Evolutionary conservation across 2,113 vertebrate genomes (phyloP).

Genomic region (Harpagus bidentatus): DNA sequence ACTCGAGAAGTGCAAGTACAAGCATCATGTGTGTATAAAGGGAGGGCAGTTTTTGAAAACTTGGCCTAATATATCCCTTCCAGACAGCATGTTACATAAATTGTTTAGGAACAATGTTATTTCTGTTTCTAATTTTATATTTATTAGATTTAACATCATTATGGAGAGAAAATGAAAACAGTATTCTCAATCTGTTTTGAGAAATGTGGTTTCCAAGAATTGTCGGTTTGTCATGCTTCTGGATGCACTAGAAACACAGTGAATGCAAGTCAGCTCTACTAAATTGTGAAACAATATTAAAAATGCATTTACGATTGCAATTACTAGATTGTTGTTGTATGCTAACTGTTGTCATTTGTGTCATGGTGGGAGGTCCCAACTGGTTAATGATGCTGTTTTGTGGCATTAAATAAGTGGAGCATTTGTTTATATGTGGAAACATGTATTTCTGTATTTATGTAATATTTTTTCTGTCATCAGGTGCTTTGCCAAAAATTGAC

Average conservation of each 20-base stretch:
- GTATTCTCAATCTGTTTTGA: slow-evolving; percentile 27
- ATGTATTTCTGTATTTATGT: slow-evolving; percentile 10
- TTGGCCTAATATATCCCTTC: slow-evolving; percentile 15
- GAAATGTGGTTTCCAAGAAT: slow-evolving; percentile 60
- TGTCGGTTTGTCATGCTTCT: slow-evolving; percentile 60
- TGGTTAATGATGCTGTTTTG: slow-evolving; percentile 7
- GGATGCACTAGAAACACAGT: slow-evolving; percentile 31
- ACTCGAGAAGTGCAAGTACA: not conserved
- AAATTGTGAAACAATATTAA: slow-evolving; percentile 7
- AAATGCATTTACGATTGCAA: slow-evolving; percentile 13
- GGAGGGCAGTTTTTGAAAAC: not conserved
- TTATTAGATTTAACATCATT: slow-evolving; percentile 53
- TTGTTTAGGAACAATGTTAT: slow-evolving; percentile 43
- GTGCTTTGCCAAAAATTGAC: slow-evolving; percentile 31
- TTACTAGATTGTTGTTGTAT: slow-evolving; percentile 1
- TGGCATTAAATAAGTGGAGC: not conserved
- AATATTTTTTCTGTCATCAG: not conserved
- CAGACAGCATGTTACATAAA: slow-evolving; percentile 37
- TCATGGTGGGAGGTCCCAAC: slow-evolving; percentile 11
- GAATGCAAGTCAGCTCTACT: not conserved
- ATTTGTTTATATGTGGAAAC: slow-evolving; percentile 21
- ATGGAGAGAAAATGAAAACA: slow-evolving; percentile 44
- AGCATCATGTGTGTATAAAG: not conserved
- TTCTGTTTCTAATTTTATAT: slow-evolving; percentile 62
- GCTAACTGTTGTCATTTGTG: slow-evolving; percentile 5